phyloP scores from a whole-genome alignment of 2,888 invertebrate species.

The Anthoptus insignis region DNA sequence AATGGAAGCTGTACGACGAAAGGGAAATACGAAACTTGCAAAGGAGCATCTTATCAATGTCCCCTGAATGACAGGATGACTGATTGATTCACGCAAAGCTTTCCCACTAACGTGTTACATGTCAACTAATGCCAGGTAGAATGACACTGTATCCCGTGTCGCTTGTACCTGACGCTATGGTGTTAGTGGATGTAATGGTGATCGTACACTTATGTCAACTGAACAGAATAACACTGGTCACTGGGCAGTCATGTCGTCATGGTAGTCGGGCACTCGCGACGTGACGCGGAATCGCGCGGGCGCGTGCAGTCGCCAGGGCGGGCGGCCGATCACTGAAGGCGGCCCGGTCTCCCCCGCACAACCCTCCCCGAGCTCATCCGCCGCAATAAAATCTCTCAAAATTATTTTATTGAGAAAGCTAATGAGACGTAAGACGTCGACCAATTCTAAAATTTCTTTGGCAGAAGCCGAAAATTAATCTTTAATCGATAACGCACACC shows the following conservation, averaged over 20 bases:
- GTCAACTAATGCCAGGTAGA: slow-evolving; percentile 49
- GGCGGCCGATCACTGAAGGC: slow-evolving; percentile 77
- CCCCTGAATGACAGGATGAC: slow-evolving; percentile 56
- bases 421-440: slow-evolving; percentile 81
- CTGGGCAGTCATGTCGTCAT: slow-evolving; percentile 60
- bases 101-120: slow-evolving; percentile 45
- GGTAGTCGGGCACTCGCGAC: slow-evolving; percentile 54
- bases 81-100: slow-evolving; percentile 58
- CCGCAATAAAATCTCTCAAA: slow-evolving; percentile 79
- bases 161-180: no score
- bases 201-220: slow-evolving; percentile 22
- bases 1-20: slow-evolving; percentile 4
- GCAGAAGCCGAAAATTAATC: slow-evolving; percentile 46
- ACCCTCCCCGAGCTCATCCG: slow-evolving; percentile 57
- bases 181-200: no score
- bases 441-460: slow-evolving; percentile 64
- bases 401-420: slow-evolving; percentile 86
- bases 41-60: slow-evolving; percentile 45
- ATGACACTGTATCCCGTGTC: slow-evolving; percentile 33
- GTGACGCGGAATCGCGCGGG: slow-evolving; percentile 48
- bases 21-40: slow-evolving; percentile 1
- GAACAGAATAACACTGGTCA: slow-evolving; percentile 50
- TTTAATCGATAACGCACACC: neutral
- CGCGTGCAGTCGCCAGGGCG: slow-evolving; percentile 75
- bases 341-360: slow-evolving; percentile 62